A percentile compares a stretch with the other conserved stretches of the same genome.
These are phyloP conservation scores for Jordanella pulchra DNA, from an alignment of 2,797 vertebrate genomes.

Conservation along the genomic window DNA sequence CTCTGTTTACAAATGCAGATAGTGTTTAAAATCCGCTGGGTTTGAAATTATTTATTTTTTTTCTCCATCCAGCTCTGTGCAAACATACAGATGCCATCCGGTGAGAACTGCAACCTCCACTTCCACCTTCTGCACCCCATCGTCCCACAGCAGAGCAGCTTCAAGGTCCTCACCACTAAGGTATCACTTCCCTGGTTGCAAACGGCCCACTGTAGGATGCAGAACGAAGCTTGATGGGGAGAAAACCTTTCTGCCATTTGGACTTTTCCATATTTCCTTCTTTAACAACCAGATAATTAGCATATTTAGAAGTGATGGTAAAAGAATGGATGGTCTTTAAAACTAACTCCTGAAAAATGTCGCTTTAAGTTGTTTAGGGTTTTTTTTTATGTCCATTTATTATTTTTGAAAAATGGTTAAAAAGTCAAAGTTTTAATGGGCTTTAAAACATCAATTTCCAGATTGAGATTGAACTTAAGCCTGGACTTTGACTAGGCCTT, in stretches of 20 bases:
- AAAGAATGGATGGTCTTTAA: neutral
- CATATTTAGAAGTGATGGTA: neutral
- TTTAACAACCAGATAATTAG: neutral
- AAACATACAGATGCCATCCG: constrained; percentile 84
- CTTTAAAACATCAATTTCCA: no score
- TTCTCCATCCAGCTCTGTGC: constrained; percentile 80
- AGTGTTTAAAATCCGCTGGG: neutral
- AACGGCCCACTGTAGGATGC: neutral
- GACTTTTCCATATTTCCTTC: neutral
- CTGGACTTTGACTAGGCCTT: no score
- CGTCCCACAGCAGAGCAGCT: constrained; percentile 88
- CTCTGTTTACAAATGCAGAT: neutral
- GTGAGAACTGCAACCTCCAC: constrained; percentile 85
- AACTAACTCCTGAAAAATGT: neutral
- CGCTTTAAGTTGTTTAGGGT: no score
- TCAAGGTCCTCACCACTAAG: constrained; percentile 94
- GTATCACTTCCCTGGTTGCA: constrained; percentile 63
- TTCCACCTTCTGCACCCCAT: constrained; percentile 88
- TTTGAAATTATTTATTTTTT: neutral
- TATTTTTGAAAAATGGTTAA: no score
- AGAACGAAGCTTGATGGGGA: neutral
- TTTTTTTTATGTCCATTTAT: no score
- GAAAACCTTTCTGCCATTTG: neutral
- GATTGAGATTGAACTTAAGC: no score
- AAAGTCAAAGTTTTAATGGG: no score